Conservation (phyloP, 2,888 invertebrate genomes). For the Gibbula magus region DNA sequence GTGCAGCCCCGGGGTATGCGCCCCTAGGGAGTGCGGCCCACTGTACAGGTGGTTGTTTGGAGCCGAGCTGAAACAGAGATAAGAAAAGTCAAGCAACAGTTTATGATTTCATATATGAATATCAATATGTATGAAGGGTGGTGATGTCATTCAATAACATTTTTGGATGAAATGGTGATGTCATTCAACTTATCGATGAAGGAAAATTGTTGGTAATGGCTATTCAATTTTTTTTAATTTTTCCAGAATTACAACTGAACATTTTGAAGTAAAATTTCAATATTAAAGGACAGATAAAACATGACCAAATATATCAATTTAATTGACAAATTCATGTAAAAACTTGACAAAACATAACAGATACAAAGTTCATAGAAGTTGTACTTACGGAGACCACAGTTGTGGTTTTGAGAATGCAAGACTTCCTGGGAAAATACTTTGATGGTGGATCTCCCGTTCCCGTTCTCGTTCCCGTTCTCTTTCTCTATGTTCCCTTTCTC, state of each 20-base stretch:
- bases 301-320: too few species aligned
- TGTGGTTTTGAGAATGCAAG: constrained; percentile 47
- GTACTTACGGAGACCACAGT: constrained; percentile 22
- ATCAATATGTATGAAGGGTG: too few species aligned
- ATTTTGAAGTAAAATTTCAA: too few species aligned
- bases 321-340: too few species aligned
- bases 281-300: too few species aligned
- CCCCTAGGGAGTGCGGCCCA: constrained; percentile 28
- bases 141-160: too few species aligned
- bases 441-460: constrained; percentile 21
- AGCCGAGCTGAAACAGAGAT: not conserved
- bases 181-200: too few species aligned
- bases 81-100: not conserved
- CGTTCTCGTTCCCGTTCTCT: constrained; percentile 23
- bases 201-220: too few species aligned
- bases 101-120: not conserved
- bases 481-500: constrained; percentile 5
- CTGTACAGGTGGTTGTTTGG: constrained; percentile 18
- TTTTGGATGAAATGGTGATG: too few species aligned
- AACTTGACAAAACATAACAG: not conserved
- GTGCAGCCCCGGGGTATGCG: constrained; percentile 31
- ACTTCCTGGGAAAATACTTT: constrained; percentile 45
- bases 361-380: not conserved
- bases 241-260: too few species aligned
- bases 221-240: too few species aligned